A percentile compares a stretch with the other conserved stretches of the same genome.
phyloP scores from a whole-genome alignment of 2,113 vertebrate genomes.

The Noturus placidus region DNA sequence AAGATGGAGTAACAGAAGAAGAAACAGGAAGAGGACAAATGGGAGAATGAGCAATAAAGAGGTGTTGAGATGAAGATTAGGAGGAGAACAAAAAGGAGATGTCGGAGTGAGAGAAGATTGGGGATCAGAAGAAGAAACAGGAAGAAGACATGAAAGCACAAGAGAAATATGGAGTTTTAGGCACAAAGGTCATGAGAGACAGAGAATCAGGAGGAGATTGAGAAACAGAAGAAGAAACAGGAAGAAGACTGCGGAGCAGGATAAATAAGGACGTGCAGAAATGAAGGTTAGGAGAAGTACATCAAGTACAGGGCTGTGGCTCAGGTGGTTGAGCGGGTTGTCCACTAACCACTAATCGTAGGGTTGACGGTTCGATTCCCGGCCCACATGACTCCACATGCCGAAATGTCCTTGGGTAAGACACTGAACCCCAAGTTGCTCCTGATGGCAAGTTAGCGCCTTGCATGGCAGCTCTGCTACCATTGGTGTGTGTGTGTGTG shows the following conservation, averaged over 20 bases:
- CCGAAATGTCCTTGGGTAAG: too few species aligned
- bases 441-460: too few species aligned
- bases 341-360: too few species aligned
- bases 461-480: too few species aligned
- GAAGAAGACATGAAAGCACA: background rate
- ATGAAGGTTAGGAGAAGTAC: slow-evolving; percentile 24
- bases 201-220: background rate
- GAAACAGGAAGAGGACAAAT: background rate
- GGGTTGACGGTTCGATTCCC: too few species aligned
- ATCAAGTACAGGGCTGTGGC: too few species aligned
- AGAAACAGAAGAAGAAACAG: background rate
- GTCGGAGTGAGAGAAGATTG: background rate
- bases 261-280: background rate
- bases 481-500: too few species aligned
- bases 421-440: too few species aligned
- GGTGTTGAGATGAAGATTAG: background rate
- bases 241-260: background rate
- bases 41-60: background rate
- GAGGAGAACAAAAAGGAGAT: background rate
- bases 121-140: background rate
- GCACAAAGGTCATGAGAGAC: background rate
- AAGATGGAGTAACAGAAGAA: background rate
- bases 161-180: background rate
- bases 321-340: too few species aligned
- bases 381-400: too few species aligned